phyloP scores from a whole-genome alignment of 2,797 vertebrate species.

The Masticophis lateralis region DNA sequence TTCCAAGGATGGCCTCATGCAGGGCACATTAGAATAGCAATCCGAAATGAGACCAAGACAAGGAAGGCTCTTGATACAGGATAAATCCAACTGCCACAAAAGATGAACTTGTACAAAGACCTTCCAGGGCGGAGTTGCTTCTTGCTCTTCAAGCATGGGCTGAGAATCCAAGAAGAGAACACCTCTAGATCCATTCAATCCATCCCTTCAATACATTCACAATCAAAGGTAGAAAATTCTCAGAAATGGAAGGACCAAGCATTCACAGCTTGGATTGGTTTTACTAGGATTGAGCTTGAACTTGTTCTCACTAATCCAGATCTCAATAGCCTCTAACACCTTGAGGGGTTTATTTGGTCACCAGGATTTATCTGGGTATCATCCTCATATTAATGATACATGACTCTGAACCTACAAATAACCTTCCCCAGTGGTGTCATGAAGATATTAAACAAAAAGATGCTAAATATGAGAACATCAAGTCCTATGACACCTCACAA shows the following conservation, averaged over 20 bases:
- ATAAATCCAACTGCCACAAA: not conserved
- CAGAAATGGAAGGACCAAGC: not conserved
- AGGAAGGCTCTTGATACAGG: not conserved
- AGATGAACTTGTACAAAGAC: not conserved
- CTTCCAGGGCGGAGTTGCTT: not conserved
- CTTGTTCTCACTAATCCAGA: not conserved
- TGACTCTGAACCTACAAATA: not conserved
- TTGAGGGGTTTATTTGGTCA: not conserved
- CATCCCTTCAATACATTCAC: not conserved
- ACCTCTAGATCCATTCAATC: not conserved
- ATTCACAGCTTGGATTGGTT: not conserved
- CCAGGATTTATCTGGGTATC: not conserved
- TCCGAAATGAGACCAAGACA: not conserved
- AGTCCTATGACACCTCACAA: not conserved
- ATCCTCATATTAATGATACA: not conserved
- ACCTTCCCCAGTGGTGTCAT: not conserved
- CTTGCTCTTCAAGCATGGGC: not conserved
- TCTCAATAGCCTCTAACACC: not conserved
- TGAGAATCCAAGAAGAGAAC: not conserved
- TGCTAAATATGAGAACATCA: not conserved
- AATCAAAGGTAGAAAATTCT: not conserved
- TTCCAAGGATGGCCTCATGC: not conserved
- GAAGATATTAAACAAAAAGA: not conserved
- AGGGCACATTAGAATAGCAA: not conserved
- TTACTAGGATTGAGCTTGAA: not conserved